A percentile compares a stretch with the other conserved stretches of the same genome.
These are phyloP conservation scores for Mormyrops boulengeri DNA, from an alignment of 2,797 vertebrate genomes.

Conservation along the genomic window DNA sequence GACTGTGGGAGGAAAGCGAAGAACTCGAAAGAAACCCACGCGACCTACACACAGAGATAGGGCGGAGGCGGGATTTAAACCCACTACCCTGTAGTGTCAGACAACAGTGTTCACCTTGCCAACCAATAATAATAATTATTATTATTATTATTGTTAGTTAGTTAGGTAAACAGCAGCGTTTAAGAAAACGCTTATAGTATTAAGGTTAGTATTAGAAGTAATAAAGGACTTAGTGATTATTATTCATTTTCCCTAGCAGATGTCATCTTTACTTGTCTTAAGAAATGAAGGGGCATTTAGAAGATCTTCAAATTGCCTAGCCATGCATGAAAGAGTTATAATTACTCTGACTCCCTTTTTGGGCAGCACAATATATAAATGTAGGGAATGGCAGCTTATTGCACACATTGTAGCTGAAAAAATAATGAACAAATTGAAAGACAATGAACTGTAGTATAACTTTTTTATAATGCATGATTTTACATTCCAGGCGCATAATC, in stretches of 20 bases:
- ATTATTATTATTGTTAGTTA: not conserved
- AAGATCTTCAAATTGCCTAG: constrained; percentile 55
- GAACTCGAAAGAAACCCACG: not conserved
- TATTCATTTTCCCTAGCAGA: constrained; percentile 13
- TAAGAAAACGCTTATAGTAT: not conserved
- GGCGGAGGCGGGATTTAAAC: not conserved
- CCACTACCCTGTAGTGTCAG: not conserved
- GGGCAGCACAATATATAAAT: constrained; percentile 40
- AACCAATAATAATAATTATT: not conserved
- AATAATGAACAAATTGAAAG: constrained; percentile 57
- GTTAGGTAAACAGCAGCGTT: not conserved
- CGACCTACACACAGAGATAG: not conserved
- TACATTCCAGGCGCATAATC: not conserved
- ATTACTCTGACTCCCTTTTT: constrained; percentile 60
- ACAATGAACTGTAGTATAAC: constrained; percentile 35
- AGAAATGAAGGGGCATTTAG: constrained; percentile 26
- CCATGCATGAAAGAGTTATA: constrained; percentile 63
- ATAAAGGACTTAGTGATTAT: not conserved
- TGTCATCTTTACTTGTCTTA: constrained; percentile 21
- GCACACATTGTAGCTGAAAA: constrained; percentile 53
- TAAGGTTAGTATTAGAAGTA: not conserved
- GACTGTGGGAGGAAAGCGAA: not conserved
- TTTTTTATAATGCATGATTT: not conserved
- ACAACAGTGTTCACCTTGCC: not conserved
- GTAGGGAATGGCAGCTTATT: constrained; percentile 50